These are phyloP conservation scores for Enteromius unitaeniatus DNA, from an alignment of 2,797 vertebrate species.

Conservation along the genomic window DNA sequence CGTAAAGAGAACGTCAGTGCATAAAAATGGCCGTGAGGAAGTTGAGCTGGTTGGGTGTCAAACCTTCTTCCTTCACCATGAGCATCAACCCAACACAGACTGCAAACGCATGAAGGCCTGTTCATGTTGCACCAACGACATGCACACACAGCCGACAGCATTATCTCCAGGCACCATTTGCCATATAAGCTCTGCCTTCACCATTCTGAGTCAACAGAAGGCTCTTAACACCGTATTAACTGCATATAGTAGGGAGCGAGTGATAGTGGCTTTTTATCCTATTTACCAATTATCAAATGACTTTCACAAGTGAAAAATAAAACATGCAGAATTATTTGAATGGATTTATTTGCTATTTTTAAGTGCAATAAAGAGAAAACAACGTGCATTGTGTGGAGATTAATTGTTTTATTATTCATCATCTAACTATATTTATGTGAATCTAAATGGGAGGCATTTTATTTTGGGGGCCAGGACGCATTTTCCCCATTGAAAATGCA, in stretches of 20 bases:
- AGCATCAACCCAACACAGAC: slow-evolving; percentile 4
- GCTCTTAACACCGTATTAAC: slow-evolving; percentile 22
- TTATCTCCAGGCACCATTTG: slow-evolving; percentile 45
- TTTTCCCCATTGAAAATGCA: neutral
- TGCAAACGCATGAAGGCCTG: slow-evolving; percentile 33
- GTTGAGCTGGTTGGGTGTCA: slow-evolving; percentile 53
- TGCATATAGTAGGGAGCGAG: neutral
- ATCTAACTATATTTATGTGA: neutral
- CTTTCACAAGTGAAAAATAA: neutral
- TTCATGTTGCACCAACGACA: slow-evolving; percentile 31
- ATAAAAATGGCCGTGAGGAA: slow-evolving; percentile 62
- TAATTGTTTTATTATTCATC: neutral
- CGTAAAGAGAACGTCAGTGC: slow-evolving; percentile 28
- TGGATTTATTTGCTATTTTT: neutral
- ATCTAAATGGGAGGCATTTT: neutral
- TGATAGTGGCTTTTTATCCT: neutral
- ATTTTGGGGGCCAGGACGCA: neutral
- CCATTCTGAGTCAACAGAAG: slow-evolving; percentile 23
- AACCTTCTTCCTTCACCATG: slow-evolving; percentile 16
- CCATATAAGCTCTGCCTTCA: slow-evolving; percentile 25
- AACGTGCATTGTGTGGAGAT: neutral
- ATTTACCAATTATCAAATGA: neutral
- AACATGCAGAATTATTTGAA: neutral
- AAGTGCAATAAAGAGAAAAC: neutral
- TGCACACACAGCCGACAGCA: slow-evolving; percentile 25